Evolutionary conservation across 2,113 vertebrate genomes (phyloP).

Genomic region (Heloderma charlesbogerti): DNA sequence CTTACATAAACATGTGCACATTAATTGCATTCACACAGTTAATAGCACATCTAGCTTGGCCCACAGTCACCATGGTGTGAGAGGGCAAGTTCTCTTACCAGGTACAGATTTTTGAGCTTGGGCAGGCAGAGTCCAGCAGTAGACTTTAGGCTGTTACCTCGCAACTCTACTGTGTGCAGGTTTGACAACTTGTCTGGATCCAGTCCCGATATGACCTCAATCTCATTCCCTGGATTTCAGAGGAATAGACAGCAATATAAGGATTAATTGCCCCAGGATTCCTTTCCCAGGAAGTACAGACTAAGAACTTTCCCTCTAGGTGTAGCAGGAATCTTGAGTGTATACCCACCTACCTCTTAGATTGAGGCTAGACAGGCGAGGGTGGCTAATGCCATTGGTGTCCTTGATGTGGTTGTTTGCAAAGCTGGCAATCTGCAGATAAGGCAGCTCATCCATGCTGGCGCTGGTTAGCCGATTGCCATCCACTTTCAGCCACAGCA

Average conservation of each 20-base stretch:
- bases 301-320: background rate
- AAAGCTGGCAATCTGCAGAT: constrained; percentile 89
- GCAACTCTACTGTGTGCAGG: constrained; percentile 88
- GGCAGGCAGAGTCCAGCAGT: constrained; percentile 86
- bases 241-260: constrained; percentile 21
- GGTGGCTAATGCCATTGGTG: constrained; percentile 81
- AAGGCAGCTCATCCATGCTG: constrained; percentile 80
- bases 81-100: constrained; percentile 81
- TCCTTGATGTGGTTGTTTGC: constrained; percentile 83
- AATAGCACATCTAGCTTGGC: background rate
- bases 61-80: background rate
- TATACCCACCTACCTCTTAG: constrained; percentile 82
- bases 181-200: constrained; percentile 77
- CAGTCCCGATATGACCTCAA: constrained; percentile 77
- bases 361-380: constrained; percentile 84
- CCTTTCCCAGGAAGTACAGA: background rate
- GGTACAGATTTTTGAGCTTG: constrained; percentile 84
- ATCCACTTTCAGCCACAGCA: constrained; percentile 93
- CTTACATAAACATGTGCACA: background rate
- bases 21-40: background rate
- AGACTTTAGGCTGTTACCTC: constrained; percentile 84
- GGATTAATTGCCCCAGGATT: constrained; percentile 17
- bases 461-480: constrained; percentile 82
- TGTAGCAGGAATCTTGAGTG: background rate
- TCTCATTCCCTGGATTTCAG: constrained; percentile 82